Evolutionary conservation across 2,113 vertebrate species (phyloP), one percentile per base, ranked within the genome.

Genomic region (Erythrolamprus reginae): DNA sequence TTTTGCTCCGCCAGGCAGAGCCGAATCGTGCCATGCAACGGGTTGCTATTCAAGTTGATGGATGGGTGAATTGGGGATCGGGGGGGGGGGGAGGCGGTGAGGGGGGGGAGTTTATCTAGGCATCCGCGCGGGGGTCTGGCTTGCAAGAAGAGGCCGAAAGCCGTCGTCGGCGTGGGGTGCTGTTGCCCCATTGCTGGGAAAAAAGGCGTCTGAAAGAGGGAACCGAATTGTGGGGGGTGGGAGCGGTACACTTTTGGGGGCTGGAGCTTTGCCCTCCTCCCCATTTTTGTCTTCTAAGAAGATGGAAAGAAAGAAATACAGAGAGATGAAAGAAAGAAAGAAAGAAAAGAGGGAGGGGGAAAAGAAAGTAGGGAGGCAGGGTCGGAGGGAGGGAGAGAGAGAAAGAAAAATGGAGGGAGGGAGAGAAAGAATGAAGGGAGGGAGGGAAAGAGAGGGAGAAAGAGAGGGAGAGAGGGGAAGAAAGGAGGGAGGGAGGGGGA

Each of bases 371-470:
- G 4, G 17, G 3, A 50, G 48, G n/a, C n/a, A n/a, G n/a, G n/a
- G n/a, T n/a, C n/a, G 42, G 33, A 5, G 3, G 4, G 13, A 1
- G 26, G 12, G 53, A n/a, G 28, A 23, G 15, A 0, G 24, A 9
- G 19, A 3, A 21, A 1, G 3, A 45, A 5, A n/a, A n/a, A n/a
- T n/a, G n/a, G 45, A 45, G 53, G n/a, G 15, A 0, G 24, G 10
- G 48, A 10, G 48, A 10, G 10, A 10, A 38, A 13, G 19, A 1
- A 21, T 23, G 1, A 55, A 23, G 5, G 53, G 47, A 24, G 55
- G 0, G 21, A 21, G 3, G 15, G 52, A 21, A 53, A 19, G 5
- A 53, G 52, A 21, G 5, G 52, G 19, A 55, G 4, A 12, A 10
- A 2, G 10, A 51, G 50, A 51, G 12, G 50, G 4, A 52, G 50